phyloP scores from a whole-genome alignment of 2,797 vertebrate species.

The Poeciliopsis infans region DNA sequence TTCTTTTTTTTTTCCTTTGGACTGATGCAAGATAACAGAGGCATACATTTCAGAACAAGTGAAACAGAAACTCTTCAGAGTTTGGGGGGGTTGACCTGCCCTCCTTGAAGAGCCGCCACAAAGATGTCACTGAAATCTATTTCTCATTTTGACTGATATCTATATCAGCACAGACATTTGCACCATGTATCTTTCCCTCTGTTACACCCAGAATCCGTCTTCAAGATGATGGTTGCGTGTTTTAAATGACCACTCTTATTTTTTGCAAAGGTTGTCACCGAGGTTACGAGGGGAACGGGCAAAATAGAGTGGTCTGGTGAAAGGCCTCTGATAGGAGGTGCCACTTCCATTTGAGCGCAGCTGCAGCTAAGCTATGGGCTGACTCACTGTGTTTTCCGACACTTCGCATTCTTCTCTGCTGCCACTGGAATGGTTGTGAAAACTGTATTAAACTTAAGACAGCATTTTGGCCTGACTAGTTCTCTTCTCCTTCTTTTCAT shows the following conservation, averaged over 20 bases:
- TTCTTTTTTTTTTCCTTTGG: constrained; percentile 19
- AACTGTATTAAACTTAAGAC: constrained; percentile 74
- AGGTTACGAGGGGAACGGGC: constrained; percentile 65
- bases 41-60: constrained; percentile 65
- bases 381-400: constrained; percentile 75
- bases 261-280: constrained; percentile 63
- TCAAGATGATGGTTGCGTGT: constrained; percentile 56
- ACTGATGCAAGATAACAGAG: constrained; percentile 68
- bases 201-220: constrained; percentile 63
- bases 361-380: constrained; percentile 66
- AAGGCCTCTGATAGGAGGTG: constrained; percentile 78
- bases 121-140: constrained; percentile 67
- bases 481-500: constrained; percentile 41
- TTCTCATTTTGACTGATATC: constrained; percentile 73
- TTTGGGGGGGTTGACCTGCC: constrained; percentile 48
- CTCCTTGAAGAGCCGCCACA: constrained; percentile 58
- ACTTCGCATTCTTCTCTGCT: constrained; percentile 72
- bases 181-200: constrained; percentile 51
- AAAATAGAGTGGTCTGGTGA: constrained; percentile 74
- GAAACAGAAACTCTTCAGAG: constrained; percentile 72
- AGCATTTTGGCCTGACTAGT: constrained; percentile 59
- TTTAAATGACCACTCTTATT: constrained; percentile 72
- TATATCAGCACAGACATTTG: constrained; percentile 61
- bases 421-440: constrained; percentile 74
- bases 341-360: constrained; percentile 78